A percentile compares a stretch with the other conserved stretches of the same genome.
Evolutionary conservation across 1,140 invertebrate genomes (phyloP).

Genomic region (Camponotus floridanus): DNA sequence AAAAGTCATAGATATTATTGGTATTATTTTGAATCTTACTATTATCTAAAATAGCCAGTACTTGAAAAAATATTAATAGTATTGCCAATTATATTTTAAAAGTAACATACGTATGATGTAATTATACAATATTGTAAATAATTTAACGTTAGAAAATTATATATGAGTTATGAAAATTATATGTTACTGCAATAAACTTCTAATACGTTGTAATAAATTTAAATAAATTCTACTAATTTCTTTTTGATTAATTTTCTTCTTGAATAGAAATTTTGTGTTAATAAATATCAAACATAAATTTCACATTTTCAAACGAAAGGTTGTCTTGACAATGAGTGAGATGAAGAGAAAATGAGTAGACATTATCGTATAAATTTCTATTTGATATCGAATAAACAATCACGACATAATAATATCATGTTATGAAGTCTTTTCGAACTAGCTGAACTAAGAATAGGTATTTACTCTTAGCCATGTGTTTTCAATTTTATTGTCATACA

Average conservation of each 20-base stretch:
- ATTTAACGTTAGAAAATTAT: background rate
- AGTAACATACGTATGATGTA: background rate
- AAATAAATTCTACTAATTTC: background rate
- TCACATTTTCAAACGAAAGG: no score
- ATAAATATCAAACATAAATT: background rate
- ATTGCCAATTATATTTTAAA: no score
- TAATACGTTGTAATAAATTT: background rate
- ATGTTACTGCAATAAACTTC: background rate
- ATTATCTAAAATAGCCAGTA: background rate
- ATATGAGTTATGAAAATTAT: no score
- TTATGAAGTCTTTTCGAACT: background rate
- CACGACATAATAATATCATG: background rate
- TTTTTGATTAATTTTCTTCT: background rate
- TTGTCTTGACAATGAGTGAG: no score
- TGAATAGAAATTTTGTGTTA: background rate
- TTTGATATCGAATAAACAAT: background rate
- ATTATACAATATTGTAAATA: background rate
- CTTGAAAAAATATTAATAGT: background rate
- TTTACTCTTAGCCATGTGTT: background rate
- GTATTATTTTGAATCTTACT: background rate
- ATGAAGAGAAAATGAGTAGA: background rate
- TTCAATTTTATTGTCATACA: constrained; percentile 49
- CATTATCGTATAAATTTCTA: background rate
- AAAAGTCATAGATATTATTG: no score
- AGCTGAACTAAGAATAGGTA: constrained; percentile 21